These are phyloP conservation scores for Drosophila prolongata DNA, from an alignment of 2,888 invertebrate genomes.

Conservation along the genomic window DNA sequence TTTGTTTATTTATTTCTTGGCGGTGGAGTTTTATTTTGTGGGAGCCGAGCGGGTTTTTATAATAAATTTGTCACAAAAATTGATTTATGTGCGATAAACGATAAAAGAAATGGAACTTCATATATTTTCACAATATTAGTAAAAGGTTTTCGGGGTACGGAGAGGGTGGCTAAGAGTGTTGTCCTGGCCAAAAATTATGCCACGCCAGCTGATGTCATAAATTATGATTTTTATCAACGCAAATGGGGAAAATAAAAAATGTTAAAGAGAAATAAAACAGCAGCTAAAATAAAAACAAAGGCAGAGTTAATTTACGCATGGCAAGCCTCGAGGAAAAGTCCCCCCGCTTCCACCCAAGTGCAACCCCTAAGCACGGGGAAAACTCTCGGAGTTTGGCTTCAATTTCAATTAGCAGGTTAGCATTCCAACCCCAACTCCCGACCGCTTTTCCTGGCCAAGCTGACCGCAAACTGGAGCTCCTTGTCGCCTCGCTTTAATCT, in stretches of 20 bases:
- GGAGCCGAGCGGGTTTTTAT: constrained; percentile 65
- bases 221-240: constrained; percentile 83
- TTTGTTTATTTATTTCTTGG: constrained; percentile 37
- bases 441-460: constrained; percentile 15
- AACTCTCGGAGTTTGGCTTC: constrained; percentile 53
- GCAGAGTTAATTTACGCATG: constrained; percentile 75
- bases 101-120: constrained; percentile 67
- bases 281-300: constrained; percentile 48
- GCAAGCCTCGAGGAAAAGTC: constrained; percentile 33
- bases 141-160: constrained; percentile 27
- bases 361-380: constrained; percentile 30
- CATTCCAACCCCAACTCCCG: constrained; percentile 24
- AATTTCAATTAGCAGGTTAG: constrained; percentile 72
- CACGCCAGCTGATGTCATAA: constrained; percentile 81
- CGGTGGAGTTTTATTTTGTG: constrained; percentile 26
- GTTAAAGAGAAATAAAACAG: constrained; percentile 45
- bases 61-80: constrained; percentile 82
- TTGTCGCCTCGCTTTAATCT: constrained; percentile 69
- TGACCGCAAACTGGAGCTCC: constrained; percentile 52
- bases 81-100: constrained; percentile 81
- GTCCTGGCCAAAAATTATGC: constrained; percentile 64
- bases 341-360: constrained; percentile 8
- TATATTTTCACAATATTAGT: constrained; percentile 61
- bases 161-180: constrained; percentile 5
- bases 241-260: constrained; percentile 76